These are phyloP conservation scores for Carabus problematicus DNA, from an alignment of 2,888 invertebrate genomes.

Conservation along the genomic window DNA sequence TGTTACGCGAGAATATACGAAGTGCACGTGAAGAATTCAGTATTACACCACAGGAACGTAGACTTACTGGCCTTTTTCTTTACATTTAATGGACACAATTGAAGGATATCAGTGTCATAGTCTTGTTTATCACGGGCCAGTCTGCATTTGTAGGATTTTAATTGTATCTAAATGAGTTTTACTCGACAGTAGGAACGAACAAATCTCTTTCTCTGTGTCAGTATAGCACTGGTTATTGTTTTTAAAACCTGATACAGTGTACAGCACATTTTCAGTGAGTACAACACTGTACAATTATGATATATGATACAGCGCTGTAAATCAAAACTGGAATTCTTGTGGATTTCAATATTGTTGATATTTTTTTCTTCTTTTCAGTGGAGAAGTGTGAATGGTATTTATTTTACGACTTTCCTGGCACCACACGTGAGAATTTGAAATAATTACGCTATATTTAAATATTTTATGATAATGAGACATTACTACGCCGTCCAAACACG, in stretches of 20 bases:
- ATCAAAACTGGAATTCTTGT: neutral
- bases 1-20: conserved; percentile 42
- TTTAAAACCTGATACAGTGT: too few relatives aligned
- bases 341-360: neutral
- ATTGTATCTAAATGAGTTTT: neutral
- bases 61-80: too few relatives aligned
- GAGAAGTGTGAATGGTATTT: conserved; percentile 28
- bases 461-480: conserved; percentile 35
- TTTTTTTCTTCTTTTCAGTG: neutral
- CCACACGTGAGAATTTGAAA: conserved; percentile 25
- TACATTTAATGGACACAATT: too few relatives aligned
- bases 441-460: conserved; percentile 33
- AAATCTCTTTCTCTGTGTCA: neutral
- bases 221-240: neutral
- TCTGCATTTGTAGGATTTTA: neutral
- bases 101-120: too few relatives aligned
- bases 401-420: conserved; percentile 28
- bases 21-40: conserved; percentile 30
- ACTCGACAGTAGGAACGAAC: conserved; percentile 8
- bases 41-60: conserved; percentile 11
- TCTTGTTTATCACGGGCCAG: too few relatives aligned
- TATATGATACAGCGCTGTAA: neutral
- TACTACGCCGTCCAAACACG: conserved; percentile 1
- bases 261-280: too few relatives aligned
- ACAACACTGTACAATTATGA: too few relatives aligned